Evolutionary conservation across 2,113 vertebrate species (phyloP).

Genomic region (Zosterops pallidus): DNA sequence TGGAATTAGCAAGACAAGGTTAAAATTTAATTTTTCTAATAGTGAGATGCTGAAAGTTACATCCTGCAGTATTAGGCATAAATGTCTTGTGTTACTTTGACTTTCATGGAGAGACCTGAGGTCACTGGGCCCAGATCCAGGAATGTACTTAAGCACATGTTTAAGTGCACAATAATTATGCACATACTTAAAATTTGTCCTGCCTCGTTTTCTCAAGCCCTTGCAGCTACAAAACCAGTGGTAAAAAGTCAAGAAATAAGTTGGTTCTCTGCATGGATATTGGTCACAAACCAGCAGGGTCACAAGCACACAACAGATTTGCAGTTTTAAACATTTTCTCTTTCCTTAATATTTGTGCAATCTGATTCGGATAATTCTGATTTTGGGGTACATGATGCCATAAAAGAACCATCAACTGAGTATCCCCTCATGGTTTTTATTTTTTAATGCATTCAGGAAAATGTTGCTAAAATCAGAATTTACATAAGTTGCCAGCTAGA

Average conservation of each 20-base stretch:
- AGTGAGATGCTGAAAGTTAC: not conserved
- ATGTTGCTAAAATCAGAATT: not conserved
- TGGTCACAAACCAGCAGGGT: not conserved
- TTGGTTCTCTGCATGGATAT: accelerated
- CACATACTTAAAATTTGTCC: not conserved
- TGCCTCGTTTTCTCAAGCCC: not conserved
- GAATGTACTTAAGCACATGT: not conserved
- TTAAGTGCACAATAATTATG: not conserved
- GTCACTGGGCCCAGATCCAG: not conserved
- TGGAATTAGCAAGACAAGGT: not conserved
- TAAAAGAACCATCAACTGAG: accelerated
- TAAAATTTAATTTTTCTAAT: not conserved
- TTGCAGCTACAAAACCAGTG: not conserved
- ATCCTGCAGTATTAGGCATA: not conserved
- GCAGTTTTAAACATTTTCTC: not conserved
- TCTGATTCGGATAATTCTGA: not conserved
- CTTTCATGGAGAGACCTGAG: not conserved
- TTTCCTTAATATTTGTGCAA: not conserved
- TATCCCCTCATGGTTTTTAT: not conserved
- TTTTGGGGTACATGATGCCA: not conserved
- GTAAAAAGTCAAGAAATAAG: not conserved
- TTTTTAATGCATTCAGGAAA: not conserved
- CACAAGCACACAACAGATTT: not conserved
- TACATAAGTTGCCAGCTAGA: not conserved
- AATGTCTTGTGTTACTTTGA: not conserved